These are phyloP conservation scores for Tetragonisca angustula DNA, from an alignment of 2,888 invertebrate genomes.

Conservation along the genomic window DNA sequence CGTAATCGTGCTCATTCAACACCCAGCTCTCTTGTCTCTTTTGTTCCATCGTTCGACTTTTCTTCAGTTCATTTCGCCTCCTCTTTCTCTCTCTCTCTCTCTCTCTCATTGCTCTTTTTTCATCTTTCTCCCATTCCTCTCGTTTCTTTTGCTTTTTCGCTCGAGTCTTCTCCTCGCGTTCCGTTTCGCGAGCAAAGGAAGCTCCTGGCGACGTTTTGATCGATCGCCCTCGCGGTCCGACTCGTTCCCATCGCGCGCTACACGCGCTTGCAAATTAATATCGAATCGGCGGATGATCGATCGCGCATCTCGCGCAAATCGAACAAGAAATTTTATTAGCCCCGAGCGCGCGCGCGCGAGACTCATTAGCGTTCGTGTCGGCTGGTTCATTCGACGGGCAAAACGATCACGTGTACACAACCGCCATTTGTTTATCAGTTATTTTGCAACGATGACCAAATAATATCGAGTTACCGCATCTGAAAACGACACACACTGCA, in stretches of 20 bases:
- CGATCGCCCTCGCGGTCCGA: constrained; percentile 28
- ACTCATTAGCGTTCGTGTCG: neutral
- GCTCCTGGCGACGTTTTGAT: constrained; percentile 48
- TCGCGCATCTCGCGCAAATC: constrained; percentile 16
- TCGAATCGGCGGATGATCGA: constrained; percentile 42
- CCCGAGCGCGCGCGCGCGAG: neutral
- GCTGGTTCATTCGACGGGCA: neutral
- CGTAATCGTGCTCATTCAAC: constrained; percentile 26
- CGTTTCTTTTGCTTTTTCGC: constrained; percentile 7
- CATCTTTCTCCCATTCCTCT: no score
- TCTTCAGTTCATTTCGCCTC: neutral
- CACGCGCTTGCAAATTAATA: constrained; percentile 32
- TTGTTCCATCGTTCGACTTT: constrained; percentile 14
- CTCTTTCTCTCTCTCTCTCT: neutral
- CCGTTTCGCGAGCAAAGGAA: constrained; percentile 11
- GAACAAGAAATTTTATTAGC: constrained; percentile 24
- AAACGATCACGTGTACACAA: neutral
- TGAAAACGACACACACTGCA: neutral
- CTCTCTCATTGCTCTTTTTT: neutral
- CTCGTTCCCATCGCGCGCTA: constrained; percentile 14
- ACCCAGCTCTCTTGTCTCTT: neutral
- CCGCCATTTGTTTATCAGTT: constrained; percentile 6
- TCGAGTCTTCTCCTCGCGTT: neutral
- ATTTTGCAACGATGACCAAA: neutral
- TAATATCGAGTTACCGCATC: neutral